Base-by-base conservation (phyloP, 2,888 invertebrate genomes). In the Quadroppia sp. region DNA sequence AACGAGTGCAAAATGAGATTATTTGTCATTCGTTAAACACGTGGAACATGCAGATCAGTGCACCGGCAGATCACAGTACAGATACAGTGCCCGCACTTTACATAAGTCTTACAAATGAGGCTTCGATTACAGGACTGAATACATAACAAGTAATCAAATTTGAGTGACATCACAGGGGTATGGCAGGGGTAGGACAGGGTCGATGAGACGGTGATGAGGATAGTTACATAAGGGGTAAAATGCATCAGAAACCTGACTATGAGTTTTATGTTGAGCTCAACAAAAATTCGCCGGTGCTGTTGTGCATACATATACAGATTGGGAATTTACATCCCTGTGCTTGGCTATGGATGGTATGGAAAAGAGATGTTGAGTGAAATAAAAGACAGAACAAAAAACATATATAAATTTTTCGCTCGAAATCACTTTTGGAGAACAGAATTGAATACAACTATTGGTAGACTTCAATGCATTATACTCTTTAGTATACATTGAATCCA, bases 21-120 rank as follows among this genome's bases (percentile, higher is more conserved):
- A 48, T 9, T 36, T 71, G n/a, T 71, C 71, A 53, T 71, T 71
- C 71, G 71, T 71, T 71, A 45, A 71, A 71, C 71, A 71, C 53
- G 50, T 53, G 53, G 71, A 53, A 45, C 56, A 71, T 71, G 61
- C 28, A 61, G 25, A 61, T 61, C 28, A 61, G 23, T 9, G 53
- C 23, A n/a, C 53, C 2, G 23, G 4, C 25, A 53, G 23, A 20
- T 23, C 53, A 17, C 53, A 17, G 9, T 23, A 11, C 53, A 2
- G 53, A 20, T 9, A n/a, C n/a, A n/a, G n/a, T n/a, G n/a, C n/a
- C n/a, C n/a, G n/a, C n/a, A n/a, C n/a, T n/a, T 13, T 45, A 45
- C n/a, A 23, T 15, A 1, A 30, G 61, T 61, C 61, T 61, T 61
- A 30, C 25, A 61, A 30, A 28, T 61, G 30, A 30, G 30, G 30